Base-by-base conservation (phyloP, 2,113 vertebrate species). In the Oplegnathus fasciatus region DNA sequence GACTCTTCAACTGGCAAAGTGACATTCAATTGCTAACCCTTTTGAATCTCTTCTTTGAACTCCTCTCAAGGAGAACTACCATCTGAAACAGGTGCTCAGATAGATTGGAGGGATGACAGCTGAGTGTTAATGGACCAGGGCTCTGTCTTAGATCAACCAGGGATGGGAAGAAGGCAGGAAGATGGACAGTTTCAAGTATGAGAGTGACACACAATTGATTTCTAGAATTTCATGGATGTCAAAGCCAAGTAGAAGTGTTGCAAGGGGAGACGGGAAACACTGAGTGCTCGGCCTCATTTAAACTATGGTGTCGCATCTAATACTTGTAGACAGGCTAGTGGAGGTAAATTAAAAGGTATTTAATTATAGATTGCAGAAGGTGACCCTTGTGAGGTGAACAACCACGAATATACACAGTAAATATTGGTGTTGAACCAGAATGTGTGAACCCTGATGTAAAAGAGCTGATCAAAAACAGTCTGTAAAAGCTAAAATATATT, bases 61-160 rank as follows among this genome's bases (percentile, higher is more conserved):
- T 50, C 64, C 40, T 61, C 18, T 78, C 28, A 48, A 82, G 65
- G 28, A 78, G 65, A 84, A 61, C n/a, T 28, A 30, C 44, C 30
- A 62, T 78, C 46, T 72, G 52, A 71, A 87, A 80, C 78, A 78
- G 62, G 78, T 91, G 75, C 68, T 28, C 26, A 40, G 70, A 34
- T 22, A 81, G 65, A 90, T 73, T 65, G 84, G 20, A 58, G 44
- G 81, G n/a, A 84, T 26, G 78, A 65, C 18, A 4, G 61, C 61
- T 55, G 64, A 77, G 81, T 64, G 71, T 58, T 80, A 86, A 82
- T 78, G 75, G 83, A 84, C 61, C 54, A 24, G n/a, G 32, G n/a
- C 71, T 77, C 8, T 58, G 61, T 68, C 61, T 74, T 52, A 70
- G 28, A 61, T 86, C 72, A 66, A 42, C 13, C 32, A 26, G 20